A percentile compares a stretch with the other conserved stretches of the same genome.
Evolutionary conservation across 1,140 invertebrate genomes (phyloP).

Genomic region (Adoxophyes honmai): DNA sequence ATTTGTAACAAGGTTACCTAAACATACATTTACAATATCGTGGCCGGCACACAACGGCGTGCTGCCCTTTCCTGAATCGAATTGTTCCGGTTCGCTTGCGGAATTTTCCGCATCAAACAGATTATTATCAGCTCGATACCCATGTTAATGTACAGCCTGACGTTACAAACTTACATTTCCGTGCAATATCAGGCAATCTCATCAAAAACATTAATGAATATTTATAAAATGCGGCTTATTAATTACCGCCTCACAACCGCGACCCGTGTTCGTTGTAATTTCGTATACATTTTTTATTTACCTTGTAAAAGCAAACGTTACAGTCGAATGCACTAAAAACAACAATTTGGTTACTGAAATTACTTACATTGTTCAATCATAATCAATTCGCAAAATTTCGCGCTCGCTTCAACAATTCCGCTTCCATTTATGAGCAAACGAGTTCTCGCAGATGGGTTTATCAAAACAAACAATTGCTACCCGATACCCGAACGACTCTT

Average conservation of each 20-base stretch:
- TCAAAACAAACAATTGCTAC: constrained; percentile 41
- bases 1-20: too few species aligned
- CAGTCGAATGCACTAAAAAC: background rate
- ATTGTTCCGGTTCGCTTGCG: constrained; percentile 1
- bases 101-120: constrained; percentile 14
- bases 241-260: background rate
- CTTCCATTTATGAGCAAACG: background rate
- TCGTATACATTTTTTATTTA: background rate
- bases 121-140: constrained; percentile 14
- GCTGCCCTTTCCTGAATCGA: background rate
- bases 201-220: constrained; percentile 14
- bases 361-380: too few species aligned
- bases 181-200: constrained; percentile 8
- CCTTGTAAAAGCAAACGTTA: background rate
- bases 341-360: too few species aligned
- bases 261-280: background rate
- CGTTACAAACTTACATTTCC: constrained; percentile 6
- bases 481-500: constrained; percentile 42
- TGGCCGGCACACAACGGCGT: background rate
- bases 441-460: constrained; percentile 16
- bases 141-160: background rate
- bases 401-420: background rate
- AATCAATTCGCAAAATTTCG: too few species aligned
- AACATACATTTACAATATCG: too few species aligned
- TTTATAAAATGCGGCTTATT: background rate